Conservation (phyloP, 1,140 invertebrate genomes). For the Sinonovacula constricta region DNA sequence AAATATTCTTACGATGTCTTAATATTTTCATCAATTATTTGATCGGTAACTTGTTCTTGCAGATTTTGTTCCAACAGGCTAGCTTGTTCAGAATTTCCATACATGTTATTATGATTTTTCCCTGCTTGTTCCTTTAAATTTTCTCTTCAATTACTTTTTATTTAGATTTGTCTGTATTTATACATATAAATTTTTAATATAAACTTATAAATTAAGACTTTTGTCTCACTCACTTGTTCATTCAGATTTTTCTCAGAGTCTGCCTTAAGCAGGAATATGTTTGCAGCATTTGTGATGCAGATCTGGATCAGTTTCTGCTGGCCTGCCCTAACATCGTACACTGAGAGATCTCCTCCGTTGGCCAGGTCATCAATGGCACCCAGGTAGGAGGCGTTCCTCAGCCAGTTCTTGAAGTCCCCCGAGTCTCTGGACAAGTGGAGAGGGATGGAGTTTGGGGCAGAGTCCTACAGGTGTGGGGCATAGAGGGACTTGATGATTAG, state of each 20-base stretch:
- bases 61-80: no score
- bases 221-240: slow-evolving; percentile 67
- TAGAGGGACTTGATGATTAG: no score
- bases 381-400: slow-evolving; percentile 72
- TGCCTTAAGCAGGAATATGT: slow-evolving; percentile 85
- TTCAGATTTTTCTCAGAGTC: slow-evolving; percentile 59
- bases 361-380: slow-evolving; percentile 72
- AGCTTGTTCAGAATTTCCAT: no score
- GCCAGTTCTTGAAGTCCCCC: slow-evolving; percentile 56
- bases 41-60: no score
- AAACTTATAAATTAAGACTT: no score
- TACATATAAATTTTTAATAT: no score
- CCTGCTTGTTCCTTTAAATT: no score
- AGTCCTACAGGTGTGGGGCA: slow-evolving; percentile 62
- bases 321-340: slow-evolving; percentile 76
- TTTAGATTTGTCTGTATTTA: no score
- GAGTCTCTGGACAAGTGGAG: slow-evolving; percentile 53
- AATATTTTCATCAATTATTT: no score
- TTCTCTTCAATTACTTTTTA: no score
- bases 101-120: no score
- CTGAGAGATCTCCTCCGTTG: slow-evolving; percentile 62
- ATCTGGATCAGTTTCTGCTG: slow-evolving; percentile 92
- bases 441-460: slow-evolving; percentile 55
- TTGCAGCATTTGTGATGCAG: slow-evolving; percentile 96
- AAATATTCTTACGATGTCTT: no score